Evolutionary conservation across 2,797 vertebrate species (phyloP).

Genomic region (Lerista edwardsae): DNA sequence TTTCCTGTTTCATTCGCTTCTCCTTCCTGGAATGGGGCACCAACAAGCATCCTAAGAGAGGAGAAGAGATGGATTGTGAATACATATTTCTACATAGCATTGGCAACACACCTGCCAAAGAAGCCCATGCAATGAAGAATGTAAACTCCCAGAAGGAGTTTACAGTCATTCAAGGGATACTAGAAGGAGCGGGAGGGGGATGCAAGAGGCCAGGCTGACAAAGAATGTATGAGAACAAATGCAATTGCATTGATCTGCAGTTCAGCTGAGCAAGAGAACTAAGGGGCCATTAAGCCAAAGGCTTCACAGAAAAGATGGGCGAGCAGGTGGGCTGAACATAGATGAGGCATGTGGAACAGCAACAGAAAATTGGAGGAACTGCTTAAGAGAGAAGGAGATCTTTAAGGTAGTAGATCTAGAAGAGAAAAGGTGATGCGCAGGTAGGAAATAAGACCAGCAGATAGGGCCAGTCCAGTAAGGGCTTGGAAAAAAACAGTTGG

Average conservation of each 20-base stretch:
- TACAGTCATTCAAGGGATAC: neutral
- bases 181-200: neutral
- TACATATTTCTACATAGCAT: neutral
- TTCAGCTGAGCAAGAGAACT: neutral
- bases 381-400: neutral
- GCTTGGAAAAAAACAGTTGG: neutral
- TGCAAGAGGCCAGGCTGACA: neutral
- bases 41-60: constrained; percentile 1
- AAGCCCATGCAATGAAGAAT: neutral
- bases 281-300: neutral
- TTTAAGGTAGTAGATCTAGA: neutral
- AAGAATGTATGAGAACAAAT: neutral
- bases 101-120: too few species aligned
- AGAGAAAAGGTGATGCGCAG: neutral
- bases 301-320: neutral
- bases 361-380: neutral
- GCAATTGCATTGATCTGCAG: too few species aligned
- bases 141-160: neutral
- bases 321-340: too few species aligned
- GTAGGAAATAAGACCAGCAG: neutral
- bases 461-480: too few species aligned
- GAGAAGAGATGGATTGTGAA: neutral
- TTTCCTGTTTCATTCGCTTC: neutral
- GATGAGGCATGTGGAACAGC: too few species aligned
- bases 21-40: constrained; percentile 15